Conservation (phyloP, 1,140 invertebrate genomes). For the Drosophila santomea region DNA sequence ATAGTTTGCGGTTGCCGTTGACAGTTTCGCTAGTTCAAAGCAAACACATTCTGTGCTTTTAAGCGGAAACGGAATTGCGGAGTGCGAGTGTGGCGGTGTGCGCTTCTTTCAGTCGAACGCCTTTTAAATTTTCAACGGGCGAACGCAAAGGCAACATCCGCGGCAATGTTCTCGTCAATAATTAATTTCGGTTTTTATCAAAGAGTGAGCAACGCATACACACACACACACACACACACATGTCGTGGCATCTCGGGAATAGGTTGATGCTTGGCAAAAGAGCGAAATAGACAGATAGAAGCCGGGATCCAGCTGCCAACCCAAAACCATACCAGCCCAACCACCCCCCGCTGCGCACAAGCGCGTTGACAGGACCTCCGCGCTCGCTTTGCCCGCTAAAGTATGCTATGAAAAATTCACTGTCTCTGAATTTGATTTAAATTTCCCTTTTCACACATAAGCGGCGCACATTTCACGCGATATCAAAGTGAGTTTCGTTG, state of each 20-base stretch:
- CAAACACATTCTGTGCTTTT: constrained; percentile 69
- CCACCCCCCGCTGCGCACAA: constrained; percentile 9
- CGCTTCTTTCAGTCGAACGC: constrained; percentile 75
- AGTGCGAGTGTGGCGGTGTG: constrained; percentile 8
- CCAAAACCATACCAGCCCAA: neutral
- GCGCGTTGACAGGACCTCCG: constrained; percentile 46
- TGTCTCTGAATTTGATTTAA: constrained; percentile 75
- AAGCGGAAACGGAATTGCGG: constrained; percentile 69
- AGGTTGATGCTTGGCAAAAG: constrained; percentile 50
- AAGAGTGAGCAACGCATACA: constrained; percentile 47
- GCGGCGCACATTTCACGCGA: constrained; percentile 35
- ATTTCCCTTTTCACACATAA: constrained; percentile 66
- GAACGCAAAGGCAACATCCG: constrained; percentile 43
- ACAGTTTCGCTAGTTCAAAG: constrained; percentile 75
- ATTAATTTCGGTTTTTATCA: constrained; percentile 83
- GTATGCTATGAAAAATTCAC: constrained; percentile 78
- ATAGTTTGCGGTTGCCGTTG: constrained; percentile 69
- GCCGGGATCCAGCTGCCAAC: neutral
- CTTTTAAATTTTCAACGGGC: constrained; percentile 76
- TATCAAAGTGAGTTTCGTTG: constrained; percentile 75
- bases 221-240: constrained; percentile 29
- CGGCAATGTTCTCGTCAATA: constrained; percentile 66
- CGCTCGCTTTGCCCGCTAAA: constrained; percentile 47
- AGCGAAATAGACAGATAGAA: constrained; percentile 65
- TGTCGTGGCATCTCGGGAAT: constrained; percentile 53